Conservation (phyloP, 2,797 vertebrate genomes). For the Furcifer pardalis region DNA sequence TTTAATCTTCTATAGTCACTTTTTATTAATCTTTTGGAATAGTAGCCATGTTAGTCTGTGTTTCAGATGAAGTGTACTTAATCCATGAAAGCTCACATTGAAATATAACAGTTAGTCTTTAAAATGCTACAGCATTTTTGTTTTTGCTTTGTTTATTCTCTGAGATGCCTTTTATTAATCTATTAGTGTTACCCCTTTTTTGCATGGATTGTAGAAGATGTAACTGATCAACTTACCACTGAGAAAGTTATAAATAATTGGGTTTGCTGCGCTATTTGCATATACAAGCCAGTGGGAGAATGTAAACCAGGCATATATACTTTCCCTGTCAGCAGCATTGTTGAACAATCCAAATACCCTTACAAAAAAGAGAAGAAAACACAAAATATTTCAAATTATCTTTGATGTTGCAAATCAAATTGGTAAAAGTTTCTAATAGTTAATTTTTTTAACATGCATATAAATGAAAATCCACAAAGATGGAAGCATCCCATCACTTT, state of each 20-base stretch:
- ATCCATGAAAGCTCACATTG: no score
- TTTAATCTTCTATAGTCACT: not conserved
- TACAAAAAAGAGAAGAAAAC: slow-evolving; percentile 39
- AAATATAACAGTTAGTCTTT: no score
- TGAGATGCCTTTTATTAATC: no score
- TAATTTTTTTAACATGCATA: not conserved
- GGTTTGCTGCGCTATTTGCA: slow-evolving; percentile 96
- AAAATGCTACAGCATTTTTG: no score
- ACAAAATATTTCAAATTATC: slow-evolving; percentile 32
- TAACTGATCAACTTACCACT: slow-evolving; percentile 85
- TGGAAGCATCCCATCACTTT: not conserved
- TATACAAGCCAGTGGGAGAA: slow-evolving; percentile 98
- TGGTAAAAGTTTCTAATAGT: not conserved
- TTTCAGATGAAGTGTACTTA: no score
- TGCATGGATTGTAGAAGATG: slow-evolving; percentile 29
- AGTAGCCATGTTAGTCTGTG: no score
- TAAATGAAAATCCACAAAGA: not conserved
- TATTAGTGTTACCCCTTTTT: not conserved
- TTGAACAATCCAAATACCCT: slow-evolving; percentile 95
- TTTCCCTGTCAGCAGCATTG: slow-evolving; percentile 90
- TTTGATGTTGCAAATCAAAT: slow-evolving; percentile 6
- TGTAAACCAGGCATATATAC: slow-evolving; percentile 95
- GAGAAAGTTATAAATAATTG: slow-evolving; percentile 98
- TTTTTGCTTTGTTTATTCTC: no score
- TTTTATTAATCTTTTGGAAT: no score